A percentile compares a stretch with the other conserved stretches of the same genome.
phyloP scores from a whole-genome alignment of 2,797 vertebrate species.

The Darevskia nairensis region DNA sequence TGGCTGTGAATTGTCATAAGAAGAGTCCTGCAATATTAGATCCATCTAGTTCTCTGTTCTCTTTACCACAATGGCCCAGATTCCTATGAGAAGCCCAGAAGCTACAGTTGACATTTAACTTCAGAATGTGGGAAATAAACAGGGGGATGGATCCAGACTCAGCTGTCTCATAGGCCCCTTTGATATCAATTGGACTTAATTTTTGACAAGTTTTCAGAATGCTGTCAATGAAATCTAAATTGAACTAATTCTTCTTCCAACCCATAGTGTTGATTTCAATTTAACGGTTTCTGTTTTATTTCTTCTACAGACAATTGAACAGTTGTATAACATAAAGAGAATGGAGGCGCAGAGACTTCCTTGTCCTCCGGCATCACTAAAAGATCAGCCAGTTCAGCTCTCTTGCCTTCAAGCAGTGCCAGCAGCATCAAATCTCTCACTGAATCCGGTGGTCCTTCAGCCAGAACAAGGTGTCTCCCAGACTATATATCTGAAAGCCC shows the following conservation, averaged over 20 bases:
- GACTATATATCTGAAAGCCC: slow-evolving; percentile 86
- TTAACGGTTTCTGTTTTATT: background rate
- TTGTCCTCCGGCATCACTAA: background rate
- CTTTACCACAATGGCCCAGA: background rate
- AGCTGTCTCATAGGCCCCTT: background rate
- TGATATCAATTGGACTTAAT: background rate
- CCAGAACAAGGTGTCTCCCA: slow-evolving; percentile 78
- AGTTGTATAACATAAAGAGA: slow-evolving; percentile 27
- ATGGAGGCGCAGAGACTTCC: slow-evolving; percentile 72
- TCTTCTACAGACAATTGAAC: slow-evolving; percentile 55
- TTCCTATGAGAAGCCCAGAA: background rate
- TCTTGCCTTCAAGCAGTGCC: slow-evolving; percentile 40
- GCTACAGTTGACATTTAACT: background rate
- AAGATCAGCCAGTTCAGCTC: slow-evolving; percentile 17
- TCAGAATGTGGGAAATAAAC: background rate
- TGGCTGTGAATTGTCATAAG: background rate
- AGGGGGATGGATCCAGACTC: background rate
- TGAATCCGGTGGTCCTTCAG: slow-evolving; percentile 61
- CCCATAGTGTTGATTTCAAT: background rate
- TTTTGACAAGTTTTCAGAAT: background rate
- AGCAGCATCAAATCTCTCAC: slow-evolving; percentile 51
- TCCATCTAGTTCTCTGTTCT: background rate
- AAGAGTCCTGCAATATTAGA: background rate
- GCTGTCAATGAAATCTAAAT: background rate
- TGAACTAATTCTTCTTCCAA: background rate